Evolutionary conservation across 2,888 invertebrate genomes (phyloP), one percentile per base, ranked within the genome.

Genomic region (Alcis repandata): DNA sequence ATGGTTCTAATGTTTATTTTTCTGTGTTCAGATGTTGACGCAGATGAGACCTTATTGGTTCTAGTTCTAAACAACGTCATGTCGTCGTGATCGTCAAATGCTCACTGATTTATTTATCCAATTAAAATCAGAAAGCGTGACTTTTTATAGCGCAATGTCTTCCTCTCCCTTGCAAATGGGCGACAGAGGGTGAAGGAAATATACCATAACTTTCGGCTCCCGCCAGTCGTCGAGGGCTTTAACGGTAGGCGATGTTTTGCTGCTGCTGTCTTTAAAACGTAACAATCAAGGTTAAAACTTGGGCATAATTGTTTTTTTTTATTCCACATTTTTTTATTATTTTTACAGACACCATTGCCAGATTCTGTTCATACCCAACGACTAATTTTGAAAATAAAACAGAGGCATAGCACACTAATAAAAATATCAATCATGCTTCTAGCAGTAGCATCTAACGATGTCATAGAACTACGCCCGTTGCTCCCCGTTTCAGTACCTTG

Each of bases 151-250:
- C 76, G 68, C 73, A 70, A 68, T 65, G 76, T 76, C 75, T 80
- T 78, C 77, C 74, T 67, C 78, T 79, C 77, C 75, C 72, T 74
- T 73, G 68, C 59, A 59, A 56, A 61, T 33, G 27, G 67, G 69
- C 61, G 73, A 67, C 65, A 56, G 67, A 70, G 75, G 64, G 66
- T 38, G 68, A 48, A 69, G 74, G 73, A 69, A 73, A 68, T 60
- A 69, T 72, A 77, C 79, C 66, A 79, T 82, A 79, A 81, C 84
- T 83, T 84, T 82, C 80, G 79, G 78, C 78, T 75, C 77, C 74
- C 78, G 79, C 76, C 78, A 78, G 81, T 77, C 76, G 78, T 79
- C 73, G 66, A 76, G 77, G 76, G 49, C n/a, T 59, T 41, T 59
- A 56, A 56, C 56, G 59, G 59, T 71, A 68, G 32, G 32, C 51